A percentile compares a stretch with the other conserved stretches of the same genome.
These are phyloP conservation scores for Epicauta chinensis DNA, from an alignment of 1,140 invertebrate genomes.

Conservation along the genomic window DNA sequence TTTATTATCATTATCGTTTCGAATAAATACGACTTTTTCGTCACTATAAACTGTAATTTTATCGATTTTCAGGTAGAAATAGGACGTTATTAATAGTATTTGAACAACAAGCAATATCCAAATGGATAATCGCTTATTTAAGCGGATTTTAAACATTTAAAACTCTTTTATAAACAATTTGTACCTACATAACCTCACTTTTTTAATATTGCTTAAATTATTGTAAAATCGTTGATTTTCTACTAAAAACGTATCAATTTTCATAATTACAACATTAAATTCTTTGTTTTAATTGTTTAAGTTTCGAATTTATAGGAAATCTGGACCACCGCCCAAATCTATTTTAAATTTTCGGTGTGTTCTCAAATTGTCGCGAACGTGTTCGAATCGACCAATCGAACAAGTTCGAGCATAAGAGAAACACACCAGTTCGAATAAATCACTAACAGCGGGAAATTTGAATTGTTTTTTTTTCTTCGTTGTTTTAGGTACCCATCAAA, in stretches of 20 bases:
- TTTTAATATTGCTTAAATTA: background rate
- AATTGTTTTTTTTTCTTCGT: background rate
- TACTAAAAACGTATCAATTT: background rate
- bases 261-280: conserved; percentile 8
- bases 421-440: no score
- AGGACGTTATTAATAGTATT: conserved; percentile 30
- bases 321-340: conserved; percentile 10
- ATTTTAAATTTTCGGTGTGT: no score
- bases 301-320: conserved; percentile 2
- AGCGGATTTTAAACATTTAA: conserved; percentile 31
- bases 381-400: background rate
- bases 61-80: conserved; percentile 31
- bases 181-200: conserved; percentile 14
- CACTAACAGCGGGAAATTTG: no score
- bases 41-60: background rate
- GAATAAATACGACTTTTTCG: conserved; percentile 17
- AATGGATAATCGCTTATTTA: conserved; percentile 31
- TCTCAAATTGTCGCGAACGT: no score
- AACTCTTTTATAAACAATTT: no score
- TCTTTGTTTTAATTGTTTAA: background rate
- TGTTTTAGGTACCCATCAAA: conserved; percentile 87
- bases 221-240: background rate
- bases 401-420: no score
- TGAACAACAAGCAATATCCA: conserved; percentile 30
- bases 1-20: conserved; percentile 6